phyloP scores from a whole-genome alignment of 2,113 vertebrate species.

The Sardina pilchardus region DNA sequence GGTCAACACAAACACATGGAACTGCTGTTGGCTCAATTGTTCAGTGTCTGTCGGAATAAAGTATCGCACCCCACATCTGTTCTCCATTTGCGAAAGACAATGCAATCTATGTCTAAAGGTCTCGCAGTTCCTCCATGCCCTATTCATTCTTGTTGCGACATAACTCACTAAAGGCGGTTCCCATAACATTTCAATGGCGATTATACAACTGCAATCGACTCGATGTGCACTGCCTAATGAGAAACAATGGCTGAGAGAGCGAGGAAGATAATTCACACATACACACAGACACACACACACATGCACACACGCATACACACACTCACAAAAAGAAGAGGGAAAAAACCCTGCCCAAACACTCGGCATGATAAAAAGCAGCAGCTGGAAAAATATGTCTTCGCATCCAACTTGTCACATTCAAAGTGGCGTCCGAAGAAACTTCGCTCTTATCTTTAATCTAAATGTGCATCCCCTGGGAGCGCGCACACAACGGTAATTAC shows the following conservation, averaged over 20 bases:
- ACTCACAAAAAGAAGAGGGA: not conserved
- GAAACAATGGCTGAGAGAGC: conserved; percentile 1
- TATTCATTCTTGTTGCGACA: conserved; percentile 10
- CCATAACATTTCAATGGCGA: conserved; percentile 16
- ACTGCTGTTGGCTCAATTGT: conserved; percentile 45
- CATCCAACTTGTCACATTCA: conserved; percentile 20
- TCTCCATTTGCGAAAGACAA: conserved; percentile 22
- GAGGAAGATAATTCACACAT: not conserved
- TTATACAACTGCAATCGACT: conserved; percentile 7
- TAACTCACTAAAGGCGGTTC: conserved; percentile 1
- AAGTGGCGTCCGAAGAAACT: conserved; percentile 38
- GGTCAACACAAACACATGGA: conserved; percentile 37
- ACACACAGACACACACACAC: not conserved
- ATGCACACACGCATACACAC: not conserved
- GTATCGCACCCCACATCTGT: conserved; percentile 36
- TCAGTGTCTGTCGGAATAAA: conserved; percentile 44
- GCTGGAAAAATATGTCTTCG: not conserved
- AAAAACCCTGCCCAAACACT: not conserved
- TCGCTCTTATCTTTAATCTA: conserved; percentile 67
- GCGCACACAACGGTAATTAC: conserved; percentile 79
- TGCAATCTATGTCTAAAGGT: conserved; percentile 27
- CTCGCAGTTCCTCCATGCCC: not conserved
- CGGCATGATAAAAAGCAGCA: not conserved
- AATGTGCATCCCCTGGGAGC: conserved; percentile 71
- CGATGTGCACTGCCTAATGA: conserved; percentile 1